Conservation (phyloP, 2,797 vertebrate genomes). For the Acrossocheilus wenchowensis region DNA sequence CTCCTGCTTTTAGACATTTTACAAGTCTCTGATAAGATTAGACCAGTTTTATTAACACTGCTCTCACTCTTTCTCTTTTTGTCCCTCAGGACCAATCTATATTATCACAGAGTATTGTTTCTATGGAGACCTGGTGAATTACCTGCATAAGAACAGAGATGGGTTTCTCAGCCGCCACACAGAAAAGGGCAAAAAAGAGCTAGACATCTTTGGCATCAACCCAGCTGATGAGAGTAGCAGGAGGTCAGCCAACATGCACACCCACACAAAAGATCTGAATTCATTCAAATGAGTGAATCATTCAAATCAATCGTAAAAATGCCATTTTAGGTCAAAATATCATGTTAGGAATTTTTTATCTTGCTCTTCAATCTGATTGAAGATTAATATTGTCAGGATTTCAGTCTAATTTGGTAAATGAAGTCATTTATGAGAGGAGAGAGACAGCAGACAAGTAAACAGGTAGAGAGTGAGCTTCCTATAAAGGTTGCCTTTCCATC, state of each 20-base stretch:
- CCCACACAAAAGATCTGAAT: constrained; percentile 16
- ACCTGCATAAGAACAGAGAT: constrained; percentile 97
- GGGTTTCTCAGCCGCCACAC: constrained; percentile 88
- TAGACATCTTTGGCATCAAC: constrained; percentile 97
- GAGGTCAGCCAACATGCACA: constrained; percentile 77
- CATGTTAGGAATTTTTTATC: not conserved
- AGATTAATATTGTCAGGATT: not conserved
- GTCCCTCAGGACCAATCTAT: constrained; percentile 90
- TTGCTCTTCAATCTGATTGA: not conserved
- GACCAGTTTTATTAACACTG: constrained; percentile 45
- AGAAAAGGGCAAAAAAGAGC: constrained; percentile 92
- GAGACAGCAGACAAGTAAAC: not conserved
- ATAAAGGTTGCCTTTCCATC: not conserved
- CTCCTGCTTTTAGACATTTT: constrained; percentile 69
- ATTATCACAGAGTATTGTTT: constrained; percentile 99
- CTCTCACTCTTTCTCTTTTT: constrained; percentile 51
- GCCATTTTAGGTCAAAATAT: not conserved
- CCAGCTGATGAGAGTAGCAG: constrained; percentile 93
- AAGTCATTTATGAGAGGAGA: not conserved
- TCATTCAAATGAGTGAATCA: not conserved
- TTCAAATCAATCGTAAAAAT: not conserved
- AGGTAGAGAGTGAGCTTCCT: not conserved
- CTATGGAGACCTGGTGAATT: constrained; percentile 99
- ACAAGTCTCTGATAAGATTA: constrained; percentile 77
- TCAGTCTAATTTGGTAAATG: not conserved